A percentile compares a stretch with the other conserved stretches of the same genome.
phyloP scores from a whole-genome alignment of 2,888 invertebrate genomes.

The Drosophila testacea region DNA sequence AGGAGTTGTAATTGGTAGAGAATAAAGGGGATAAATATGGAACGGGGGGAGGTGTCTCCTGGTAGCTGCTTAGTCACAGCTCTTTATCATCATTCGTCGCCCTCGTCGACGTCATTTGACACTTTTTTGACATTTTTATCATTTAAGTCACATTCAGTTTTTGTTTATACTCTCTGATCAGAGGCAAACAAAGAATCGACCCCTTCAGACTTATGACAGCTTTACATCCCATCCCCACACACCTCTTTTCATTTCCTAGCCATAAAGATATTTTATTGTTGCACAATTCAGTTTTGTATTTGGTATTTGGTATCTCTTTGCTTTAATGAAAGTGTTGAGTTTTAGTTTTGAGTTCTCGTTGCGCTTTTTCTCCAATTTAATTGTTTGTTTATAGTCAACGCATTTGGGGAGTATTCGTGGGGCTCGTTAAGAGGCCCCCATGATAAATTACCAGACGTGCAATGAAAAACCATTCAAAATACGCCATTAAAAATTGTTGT shows the following conservation, averaged over 20 bases:
- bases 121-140: slow-evolving; percentile 76
- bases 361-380: slow-evolving; percentile 63
- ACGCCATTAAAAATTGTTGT: slow-evolving; percentile 66
- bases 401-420: slow-evolving; percentile 33
- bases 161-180: slow-evolving; percentile 54
- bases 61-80: slow-evolving; percentile 67
- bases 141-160: slow-evolving; percentile 74
- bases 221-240: slow-evolving; percentile 38
- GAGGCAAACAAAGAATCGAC: slow-evolving; percentile 45
- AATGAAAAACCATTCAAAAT: slow-evolving; percentile 73
- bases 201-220: slow-evolving; percentile 59
- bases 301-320: slow-evolving; percentile 41
- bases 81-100: slow-evolving; percentile 79
- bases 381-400: slow-evolving; percentile 79
- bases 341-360: slow-evolving; percentile 70
- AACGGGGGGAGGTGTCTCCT: slow-evolving; percentile 17
- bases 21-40: not conserved
- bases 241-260: slow-evolving; percentile 5
- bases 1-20: not conserved
- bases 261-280: slow-evolving; percentile 73
- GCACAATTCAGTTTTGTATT: slow-evolving; percentile 62
- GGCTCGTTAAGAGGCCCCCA: slow-evolving; percentile 67
- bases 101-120: slow-evolving; percentile 74
- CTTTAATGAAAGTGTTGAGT: slow-evolving; percentile 78
- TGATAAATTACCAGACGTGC: slow-evolving; percentile 65